Evolutionary conservation across 2,888 invertebrate species (phyloP).

Genomic region (Amphimallon solstitiale): DNA sequence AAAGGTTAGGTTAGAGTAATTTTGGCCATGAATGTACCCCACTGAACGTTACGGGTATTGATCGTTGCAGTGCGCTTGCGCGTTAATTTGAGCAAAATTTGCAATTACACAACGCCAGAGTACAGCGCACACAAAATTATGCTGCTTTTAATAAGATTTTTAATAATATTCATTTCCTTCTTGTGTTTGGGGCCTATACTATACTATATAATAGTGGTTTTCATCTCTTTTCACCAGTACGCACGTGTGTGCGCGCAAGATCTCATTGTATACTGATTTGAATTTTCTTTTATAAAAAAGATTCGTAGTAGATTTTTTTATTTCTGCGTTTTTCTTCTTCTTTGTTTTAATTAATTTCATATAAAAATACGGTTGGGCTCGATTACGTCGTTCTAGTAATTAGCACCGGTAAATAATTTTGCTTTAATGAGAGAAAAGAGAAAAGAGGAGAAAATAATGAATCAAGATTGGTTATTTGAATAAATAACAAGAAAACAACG

Average conservation of each 20-base stretch:
- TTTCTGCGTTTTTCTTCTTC: not conserved
- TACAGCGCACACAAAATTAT: constrained; percentile 63
- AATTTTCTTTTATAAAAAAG: no score
- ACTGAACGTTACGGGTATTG: constrained; percentile 52
- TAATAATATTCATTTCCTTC: constrained; percentile 36
- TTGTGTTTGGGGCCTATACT: not conserved
- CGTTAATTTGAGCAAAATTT: constrained; percentile 59
- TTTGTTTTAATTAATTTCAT: constrained; percentile 20
- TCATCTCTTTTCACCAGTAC: no score
- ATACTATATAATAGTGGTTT: no score
- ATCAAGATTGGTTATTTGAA: not conserved
- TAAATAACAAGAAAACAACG: constrained; percentile 1
- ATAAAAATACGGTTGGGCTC: constrained; percentile 7
- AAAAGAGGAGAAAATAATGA: constrained; percentile 3
- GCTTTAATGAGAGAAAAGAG: constrained; percentile 15
- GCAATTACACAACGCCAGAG: constrained; percentile 59
- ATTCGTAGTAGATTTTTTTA: not conserved
- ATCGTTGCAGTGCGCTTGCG: constrained; percentile 55
- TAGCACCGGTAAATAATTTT: constrained; percentile 25
- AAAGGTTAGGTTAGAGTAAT: constrained; percentile 27
- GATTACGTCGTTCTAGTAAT: constrained; percentile 9
- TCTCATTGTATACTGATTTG: no score
- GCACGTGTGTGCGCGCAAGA: no score
- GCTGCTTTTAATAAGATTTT: constrained; percentile 43
- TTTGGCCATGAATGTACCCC: constrained; percentile 54